Base-by-base conservation (phyloP, 1,140 invertebrate species). In the Paracyclopina nana region DNA sequence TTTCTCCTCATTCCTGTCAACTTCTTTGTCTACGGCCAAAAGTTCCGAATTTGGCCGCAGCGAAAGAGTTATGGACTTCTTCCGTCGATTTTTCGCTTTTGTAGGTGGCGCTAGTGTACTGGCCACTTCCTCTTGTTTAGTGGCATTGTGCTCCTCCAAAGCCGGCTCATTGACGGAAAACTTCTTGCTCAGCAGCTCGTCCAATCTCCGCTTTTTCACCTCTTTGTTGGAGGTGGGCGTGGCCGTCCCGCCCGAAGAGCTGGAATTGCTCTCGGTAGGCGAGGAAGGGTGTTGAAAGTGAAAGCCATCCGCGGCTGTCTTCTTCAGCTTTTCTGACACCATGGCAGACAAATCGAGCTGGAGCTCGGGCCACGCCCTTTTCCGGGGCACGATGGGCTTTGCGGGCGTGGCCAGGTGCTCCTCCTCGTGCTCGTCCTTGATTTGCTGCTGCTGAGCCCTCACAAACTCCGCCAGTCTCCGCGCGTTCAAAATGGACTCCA, bases 401-500 rank as follows among this genome's bases (percentile, higher is more conserved):
- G 34, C 20, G 34, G 34, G 34, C 20, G 34, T n/a, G 2, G 34
- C 20, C n/a, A 20, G 14, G 5, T 38, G n/a, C 14, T 38, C 20
- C 20, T 38, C n/a, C 34, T 38, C 34, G 34, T 20, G 34, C 20
- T 38, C n/a, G 5, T 38, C n/a, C 20, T 38, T 38, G 9, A 16
- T n/a, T 5, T n/a, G n/a, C 8, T 16, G 4, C 5, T 38, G 34
- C 20, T 38, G 34, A 20, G 34, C 34, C 8, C 20, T 38, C 5
- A 38, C 34, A 3, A 38, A 8, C 20, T 38, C 34, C 3, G 34
- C 34, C 34, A 38, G 20, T 3, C 34, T 3, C 8, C 20, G 14
- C n/a, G 34, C 34, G 20, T 38, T 38, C n/a, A 38, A 16, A n/a
- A 38, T 38, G 34, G 34, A 38, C 20, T 38, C n/a, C 34, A n/a